phyloP scores from a whole-genome alignment of 2,888 invertebrate species.

The Hofmannophila pseudospretella region DNA sequence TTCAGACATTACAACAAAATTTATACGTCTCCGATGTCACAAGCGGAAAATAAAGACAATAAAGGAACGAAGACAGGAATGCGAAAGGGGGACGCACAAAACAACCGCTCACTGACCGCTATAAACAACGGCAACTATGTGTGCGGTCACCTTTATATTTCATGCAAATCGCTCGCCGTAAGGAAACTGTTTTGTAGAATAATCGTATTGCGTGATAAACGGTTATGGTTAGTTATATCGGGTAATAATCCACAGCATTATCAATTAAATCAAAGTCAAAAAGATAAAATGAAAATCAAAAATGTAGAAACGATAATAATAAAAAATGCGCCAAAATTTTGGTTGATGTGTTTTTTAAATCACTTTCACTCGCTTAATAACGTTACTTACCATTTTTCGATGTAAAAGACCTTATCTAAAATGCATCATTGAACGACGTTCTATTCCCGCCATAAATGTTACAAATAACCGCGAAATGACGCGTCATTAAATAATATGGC shows the following conservation, averaged over 20 bases:
- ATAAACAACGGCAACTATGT: constrained; percentile 73
- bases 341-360: too few relatives aligned
- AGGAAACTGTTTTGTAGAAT: constrained; percentile 44
- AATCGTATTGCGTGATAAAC: constrained; percentile 48
- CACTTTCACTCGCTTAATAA: constrained; percentile 45
- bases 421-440: constrained; percentile 45
- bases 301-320: too few relatives aligned
- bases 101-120: constrained; percentile 61
- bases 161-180: constrained; percentile 61
- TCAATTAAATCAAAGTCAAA: too few relatives aligned
- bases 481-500: constrained; percentile 73
- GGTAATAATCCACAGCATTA: not conserved
- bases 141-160: constrained; percentile 75
- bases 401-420: constrained; percentile 51
- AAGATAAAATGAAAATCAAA: too few relatives aligned
- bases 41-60: constrained; percentile 74
- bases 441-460: constrained; percentile 61
- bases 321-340: too few relatives aligned
- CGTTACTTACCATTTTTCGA: constrained; percentile 26
- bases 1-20: constrained; percentile 6
- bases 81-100: constrained; percentile 55
- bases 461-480: constrained; percentile 73
- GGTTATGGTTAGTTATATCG: constrained; percentile 20
- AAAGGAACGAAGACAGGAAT: constrained; percentile 70
- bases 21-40: constrained; percentile 32